phyloP scores from a whole-genome alignment of 1,140 invertebrate genomes.

The Eupeodes corollae region DNA sequence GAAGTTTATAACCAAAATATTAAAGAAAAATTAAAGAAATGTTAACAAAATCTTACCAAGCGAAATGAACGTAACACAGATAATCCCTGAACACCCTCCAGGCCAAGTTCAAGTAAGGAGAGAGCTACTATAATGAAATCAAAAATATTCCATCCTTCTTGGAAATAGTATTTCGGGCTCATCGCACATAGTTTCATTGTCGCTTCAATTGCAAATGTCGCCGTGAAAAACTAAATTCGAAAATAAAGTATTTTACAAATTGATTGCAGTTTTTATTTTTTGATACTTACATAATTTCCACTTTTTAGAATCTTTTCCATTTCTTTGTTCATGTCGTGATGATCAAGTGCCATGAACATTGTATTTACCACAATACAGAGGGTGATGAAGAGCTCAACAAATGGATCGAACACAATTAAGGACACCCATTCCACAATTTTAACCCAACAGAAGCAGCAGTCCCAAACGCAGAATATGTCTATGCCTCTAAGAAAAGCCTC shows the following conservation, averaged over 20 bases:
- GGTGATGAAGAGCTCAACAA: slow-evolving; percentile 96
- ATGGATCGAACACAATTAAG: slow-evolving; percentile 91
- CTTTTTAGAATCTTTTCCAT: slow-evolving; percentile 75
- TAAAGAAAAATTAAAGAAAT: no score
- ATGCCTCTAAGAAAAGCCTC: slow-evolving; percentile 65
- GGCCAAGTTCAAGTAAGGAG: slow-evolving; percentile 82
- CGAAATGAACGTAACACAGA: slow-evolving; percentile 95
- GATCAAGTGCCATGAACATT: slow-evolving; percentile 94
- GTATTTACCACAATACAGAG: slow-evolving; percentile 97
- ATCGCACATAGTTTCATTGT: slow-evolving; percentile 89
- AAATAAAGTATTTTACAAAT: slow-evolving; percentile 18
- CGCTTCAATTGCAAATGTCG: slow-evolving; percentile 95
- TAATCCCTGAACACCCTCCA: slow-evolving; percentile 88
- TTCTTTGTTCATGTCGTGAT: slow-evolving; percentile 83
- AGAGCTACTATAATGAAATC: slow-evolving; percentile 96
- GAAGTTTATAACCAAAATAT: neutral
- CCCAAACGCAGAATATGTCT: slow-evolving; percentile 93
- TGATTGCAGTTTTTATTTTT: no score
- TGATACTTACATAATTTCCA: slow-evolving; percentile 83
- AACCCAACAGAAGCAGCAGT: slow-evolving; percentile 86
- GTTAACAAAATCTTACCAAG: slow-evolving; percentile 71
- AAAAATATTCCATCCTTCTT: slow-evolving; percentile 98
- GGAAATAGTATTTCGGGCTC: slow-evolving; percentile 95
- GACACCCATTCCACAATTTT: slow-evolving; percentile 83
- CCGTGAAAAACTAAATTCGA: slow-evolving; percentile 83